A percentile compares a stretch with the other conserved stretches of the same genome.
Conservation (phyloP, 2,888 invertebrate genomes). For the Morpho deidamia region DNA sequence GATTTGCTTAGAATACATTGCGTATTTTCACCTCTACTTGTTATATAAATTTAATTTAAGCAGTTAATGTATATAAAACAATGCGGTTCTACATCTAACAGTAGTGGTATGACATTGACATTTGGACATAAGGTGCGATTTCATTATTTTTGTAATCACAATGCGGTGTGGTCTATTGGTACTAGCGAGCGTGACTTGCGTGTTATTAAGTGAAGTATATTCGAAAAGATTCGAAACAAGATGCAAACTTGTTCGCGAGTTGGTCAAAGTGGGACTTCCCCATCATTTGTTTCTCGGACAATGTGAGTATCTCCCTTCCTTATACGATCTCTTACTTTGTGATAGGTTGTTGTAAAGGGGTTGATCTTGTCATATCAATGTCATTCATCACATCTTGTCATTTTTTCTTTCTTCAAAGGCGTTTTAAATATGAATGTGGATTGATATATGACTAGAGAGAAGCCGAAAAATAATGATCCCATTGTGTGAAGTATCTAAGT, state of each 20-base stretch:
- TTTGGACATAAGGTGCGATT: slow-evolving; percentile 29
- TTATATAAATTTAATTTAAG: background rate
- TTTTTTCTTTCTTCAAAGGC: no score
- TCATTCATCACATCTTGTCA: no score
- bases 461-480: no score
- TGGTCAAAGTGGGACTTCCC: slow-evolving; percentile 46
- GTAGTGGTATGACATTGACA: slow-evolving; percentile 41
- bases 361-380: no score
- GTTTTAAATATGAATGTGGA: no score
- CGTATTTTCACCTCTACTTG: background rate
- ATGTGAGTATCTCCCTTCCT: slow-evolving; percentile 44
- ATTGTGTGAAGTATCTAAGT: no score
- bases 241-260: slow-evolving; percentile 56
- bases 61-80: slow-evolving; percentile 7
- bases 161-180: slow-evolving; percentile 37
- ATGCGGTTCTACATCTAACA: slow-evolving; percentile 2
- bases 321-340: background rate
- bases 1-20: background rate
- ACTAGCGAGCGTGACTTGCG: slow-evolving; percentile 6
- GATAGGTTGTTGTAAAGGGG: no score
- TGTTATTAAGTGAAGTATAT: slow-evolving; percentile 20
- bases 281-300: slow-evolving; percentile 56
- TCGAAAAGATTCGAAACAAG: slow-evolving; percentile 51
- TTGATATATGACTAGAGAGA: no score
- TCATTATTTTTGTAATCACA: slow-evolving; percentile 22